Base-by-base conservation (phyloP, 2,797 vertebrate genomes). In the Propithecus deckenii region DNA sequence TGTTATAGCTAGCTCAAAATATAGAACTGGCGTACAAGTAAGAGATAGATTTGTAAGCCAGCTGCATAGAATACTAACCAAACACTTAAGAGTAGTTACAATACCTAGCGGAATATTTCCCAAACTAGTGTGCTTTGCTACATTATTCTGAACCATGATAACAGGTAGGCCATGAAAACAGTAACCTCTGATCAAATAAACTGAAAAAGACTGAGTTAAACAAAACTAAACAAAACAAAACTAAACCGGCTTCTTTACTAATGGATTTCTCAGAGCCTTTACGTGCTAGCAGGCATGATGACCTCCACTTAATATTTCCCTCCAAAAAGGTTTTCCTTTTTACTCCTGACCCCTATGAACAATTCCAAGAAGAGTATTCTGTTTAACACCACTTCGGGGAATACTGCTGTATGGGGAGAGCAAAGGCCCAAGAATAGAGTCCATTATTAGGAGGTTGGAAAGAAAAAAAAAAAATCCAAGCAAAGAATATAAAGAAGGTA, bases 201-300 rank as follows among this genome's bases (percentile, higher is more conserved):
- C n/a, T 90, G 32, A 83, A 5, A 75, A 20, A 86, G n/a, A 75
- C 7, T 76, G 74, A 14, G n/a, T 72, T 59, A 85, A 95, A 86
- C 65, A 69, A 85, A 95, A 89, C 65, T 59, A 85, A 95, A 86
- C 65, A 69, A 85, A 95, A 89, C 65, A 89, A 94, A 95, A 88
- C 46, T 81, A 86, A 95, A 92, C 0, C 69, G 12, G 20, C 3
- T 96, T 89, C 72, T 79, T 74, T 91, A 52, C n/a, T 90, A 90
- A 69, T 2, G 57, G 28, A 50, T 72, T 89, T 93, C 78, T 93
- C 30, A 59, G 23, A 90, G 25, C 22, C 38, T 92, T 84, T 59
- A 90, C 28, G 89, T 41, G 30, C 20, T n/a, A 86, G 6, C 30
- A 93, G 30, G 20, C 50, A 93, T 69, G 72, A 88, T 76, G 17